These are phyloP conservation scores for Pycnonotus jocosus DNA, from an alignment of 2,113 vertebrate species.

Conservation along the genomic window DNA sequence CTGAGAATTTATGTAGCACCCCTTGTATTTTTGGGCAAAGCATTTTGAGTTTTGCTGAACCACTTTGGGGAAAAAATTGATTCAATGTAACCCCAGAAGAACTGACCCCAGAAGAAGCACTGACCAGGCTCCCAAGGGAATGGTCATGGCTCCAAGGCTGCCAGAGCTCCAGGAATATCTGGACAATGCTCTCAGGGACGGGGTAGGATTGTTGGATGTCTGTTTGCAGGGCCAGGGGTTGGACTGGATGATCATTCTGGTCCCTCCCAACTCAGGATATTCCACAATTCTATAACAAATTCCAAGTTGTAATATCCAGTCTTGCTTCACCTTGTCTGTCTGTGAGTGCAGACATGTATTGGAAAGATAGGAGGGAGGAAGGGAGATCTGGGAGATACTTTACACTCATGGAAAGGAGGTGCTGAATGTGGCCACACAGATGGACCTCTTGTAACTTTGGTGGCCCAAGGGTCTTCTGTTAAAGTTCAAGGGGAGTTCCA, in stretches of 20 bases:
- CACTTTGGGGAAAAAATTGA: not conserved
- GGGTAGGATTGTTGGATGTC: not conserved
- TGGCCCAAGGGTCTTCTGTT: not conserved
- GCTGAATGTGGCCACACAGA: accelerated
- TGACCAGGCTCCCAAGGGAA: not conserved
- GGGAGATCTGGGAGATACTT: not conserved
- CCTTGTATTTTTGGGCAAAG: not conserved
- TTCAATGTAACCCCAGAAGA: not conserved
- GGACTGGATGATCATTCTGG: not conserved
- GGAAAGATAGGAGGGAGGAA: not conserved
- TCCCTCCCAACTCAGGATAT: not conserved
- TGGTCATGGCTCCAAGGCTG: not conserved
- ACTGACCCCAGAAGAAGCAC: not conserved
- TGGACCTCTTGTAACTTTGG: not conserved
- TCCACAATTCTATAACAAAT: not conserved
- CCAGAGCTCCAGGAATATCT: not conserved
- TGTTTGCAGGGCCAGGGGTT: not conserved
- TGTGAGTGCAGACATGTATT: not conserved
- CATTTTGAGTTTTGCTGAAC: not conserved
- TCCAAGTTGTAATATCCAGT: not conserved
- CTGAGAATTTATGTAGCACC: not conserved
- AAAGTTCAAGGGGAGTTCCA: not conserved
- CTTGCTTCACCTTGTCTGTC: not conserved
- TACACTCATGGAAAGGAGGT: not conserved
- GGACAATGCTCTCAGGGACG: not conserved